A percentile compares a stretch with the other conserved stretches of the same genome.
Evolutionary conservation across 2,113 vertebrate species (phyloP).

Genomic region (Laticauda laticaudata): DNA sequence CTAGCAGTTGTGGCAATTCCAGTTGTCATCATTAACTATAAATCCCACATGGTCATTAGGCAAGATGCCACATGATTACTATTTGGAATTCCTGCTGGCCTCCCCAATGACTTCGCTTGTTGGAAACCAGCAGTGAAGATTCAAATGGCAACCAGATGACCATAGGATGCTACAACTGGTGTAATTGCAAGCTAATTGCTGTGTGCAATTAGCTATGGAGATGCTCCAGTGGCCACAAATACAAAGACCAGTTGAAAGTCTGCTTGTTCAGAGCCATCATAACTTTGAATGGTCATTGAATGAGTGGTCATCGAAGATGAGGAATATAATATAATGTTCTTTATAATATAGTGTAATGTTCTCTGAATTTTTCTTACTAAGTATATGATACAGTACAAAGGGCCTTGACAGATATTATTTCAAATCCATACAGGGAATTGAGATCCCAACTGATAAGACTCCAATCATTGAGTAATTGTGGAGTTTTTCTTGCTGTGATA

Average conservation of each 20-base stretch:
- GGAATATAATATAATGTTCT: neutral
- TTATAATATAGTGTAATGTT: neutral
- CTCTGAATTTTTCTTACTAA: neutral
- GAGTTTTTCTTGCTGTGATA: neutral
- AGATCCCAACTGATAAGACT: neutral
- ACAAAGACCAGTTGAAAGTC: neutral
- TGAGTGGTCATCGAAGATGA: neutral
- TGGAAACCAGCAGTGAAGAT: neutral
- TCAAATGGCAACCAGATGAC: neutral
- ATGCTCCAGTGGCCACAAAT: neutral
- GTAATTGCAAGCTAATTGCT: neutral
- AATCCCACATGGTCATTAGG: neutral
- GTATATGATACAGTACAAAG: neutral
- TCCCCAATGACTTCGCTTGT: neutral
- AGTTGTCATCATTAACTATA: neutral
- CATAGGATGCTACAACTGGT: neutral
- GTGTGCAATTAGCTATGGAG: neutral
- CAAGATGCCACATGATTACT: neutral
- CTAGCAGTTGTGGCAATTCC: neutral
- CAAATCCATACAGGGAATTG: neutral
- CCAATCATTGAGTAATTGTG: neutral
- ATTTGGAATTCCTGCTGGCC: neutral
- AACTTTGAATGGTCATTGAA: neutral
- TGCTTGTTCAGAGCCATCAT: neutral
- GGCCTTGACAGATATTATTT: neutral